Conservation (phyloP, 2,797 vertebrate genomes). For the Melopsittacus undulatus region DNA sequence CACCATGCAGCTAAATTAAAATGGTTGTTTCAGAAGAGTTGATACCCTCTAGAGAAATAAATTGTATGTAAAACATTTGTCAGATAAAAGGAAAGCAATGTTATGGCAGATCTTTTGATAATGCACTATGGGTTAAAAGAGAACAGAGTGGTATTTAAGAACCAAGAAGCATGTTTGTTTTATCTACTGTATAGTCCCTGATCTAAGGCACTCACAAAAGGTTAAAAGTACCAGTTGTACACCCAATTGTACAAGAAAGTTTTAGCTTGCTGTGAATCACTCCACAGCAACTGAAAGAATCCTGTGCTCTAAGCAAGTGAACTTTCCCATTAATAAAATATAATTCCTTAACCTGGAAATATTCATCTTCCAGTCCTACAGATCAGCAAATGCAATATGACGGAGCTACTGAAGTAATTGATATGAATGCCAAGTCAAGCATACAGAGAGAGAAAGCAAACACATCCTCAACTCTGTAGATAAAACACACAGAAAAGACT, state of each 20-base stretch:
- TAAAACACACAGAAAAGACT: neutral
- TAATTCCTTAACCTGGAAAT: constrained; percentile 22
- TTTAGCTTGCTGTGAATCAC: neutral
- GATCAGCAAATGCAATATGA: constrained; percentile 3
- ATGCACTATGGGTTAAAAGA: neutral
- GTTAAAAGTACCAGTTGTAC: neutral
- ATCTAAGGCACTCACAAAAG: neutral
- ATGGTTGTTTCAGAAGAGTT: neutral
- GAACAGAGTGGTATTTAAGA: neutral
- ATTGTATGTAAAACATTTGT: neutral
- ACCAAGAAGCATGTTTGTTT: neutral
- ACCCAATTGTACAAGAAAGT: neutral
- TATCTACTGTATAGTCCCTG: neutral
- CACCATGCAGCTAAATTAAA: neutral
- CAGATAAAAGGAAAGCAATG: neutral
- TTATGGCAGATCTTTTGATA: neutral
- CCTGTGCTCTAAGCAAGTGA: neutral
- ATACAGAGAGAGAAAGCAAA: neutral
- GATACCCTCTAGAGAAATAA: neutral
- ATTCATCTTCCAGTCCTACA: neutral
- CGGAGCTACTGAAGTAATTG: neutral
- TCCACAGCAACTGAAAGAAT: neutral
- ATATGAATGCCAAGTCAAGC: neutral
- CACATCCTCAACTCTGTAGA: neutral
- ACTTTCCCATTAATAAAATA: constrained; percentile 20